phyloP scores from a whole-genome alignment of 64 coral and sea anemone species.

The Actinia equina region DNA sequence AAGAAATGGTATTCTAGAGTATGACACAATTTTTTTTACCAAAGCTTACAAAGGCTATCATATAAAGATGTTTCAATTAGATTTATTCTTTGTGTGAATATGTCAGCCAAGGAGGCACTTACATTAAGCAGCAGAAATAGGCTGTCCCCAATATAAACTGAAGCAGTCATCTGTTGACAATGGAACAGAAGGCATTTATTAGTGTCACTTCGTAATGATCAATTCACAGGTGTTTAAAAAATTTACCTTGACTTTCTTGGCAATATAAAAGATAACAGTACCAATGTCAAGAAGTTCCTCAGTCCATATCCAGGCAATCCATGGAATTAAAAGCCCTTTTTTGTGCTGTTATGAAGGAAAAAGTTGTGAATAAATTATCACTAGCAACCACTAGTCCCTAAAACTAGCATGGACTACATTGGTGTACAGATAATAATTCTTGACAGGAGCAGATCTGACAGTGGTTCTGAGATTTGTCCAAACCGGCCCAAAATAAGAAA shows the following conservation, averaged over 20 bases:
- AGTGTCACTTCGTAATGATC: not conserved
- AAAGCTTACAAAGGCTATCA: too few relatives aligned
- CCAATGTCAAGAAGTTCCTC: constrained; percentile 42
- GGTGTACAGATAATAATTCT: too few relatives aligned
- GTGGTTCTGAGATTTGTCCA: too few relatives aligned
- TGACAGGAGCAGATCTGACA: too few relatives aligned
- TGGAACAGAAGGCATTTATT: not conserved
- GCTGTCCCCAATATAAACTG: constrained; percentile 35
- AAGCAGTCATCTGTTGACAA: constrained; percentile 24
- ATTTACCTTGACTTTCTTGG: constrained; percentile 26
- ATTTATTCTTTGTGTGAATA: not conserved
- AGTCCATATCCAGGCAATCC: constrained; percentile 42
- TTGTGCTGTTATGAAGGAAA: constrained; percentile 20
- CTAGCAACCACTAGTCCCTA: too few relatives aligned
- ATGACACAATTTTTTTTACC: too few relatives aligned
- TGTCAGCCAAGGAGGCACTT: not conserved
- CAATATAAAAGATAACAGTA: constrained; percentile 23
- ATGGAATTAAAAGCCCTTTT: constrained; percentile 33
- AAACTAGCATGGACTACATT: too few relatives aligned
- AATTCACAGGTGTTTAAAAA: too few relatives aligned
- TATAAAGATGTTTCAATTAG: too few relatives aligned
- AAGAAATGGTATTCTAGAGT: too few relatives aligned
- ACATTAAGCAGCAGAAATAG: constrained; percentile 33
- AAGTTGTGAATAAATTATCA: not conserved
- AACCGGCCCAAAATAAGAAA: too few relatives aligned